Conservation (phyloP, 1,140 invertebrate species). For the Ips nitidus region DNA sequence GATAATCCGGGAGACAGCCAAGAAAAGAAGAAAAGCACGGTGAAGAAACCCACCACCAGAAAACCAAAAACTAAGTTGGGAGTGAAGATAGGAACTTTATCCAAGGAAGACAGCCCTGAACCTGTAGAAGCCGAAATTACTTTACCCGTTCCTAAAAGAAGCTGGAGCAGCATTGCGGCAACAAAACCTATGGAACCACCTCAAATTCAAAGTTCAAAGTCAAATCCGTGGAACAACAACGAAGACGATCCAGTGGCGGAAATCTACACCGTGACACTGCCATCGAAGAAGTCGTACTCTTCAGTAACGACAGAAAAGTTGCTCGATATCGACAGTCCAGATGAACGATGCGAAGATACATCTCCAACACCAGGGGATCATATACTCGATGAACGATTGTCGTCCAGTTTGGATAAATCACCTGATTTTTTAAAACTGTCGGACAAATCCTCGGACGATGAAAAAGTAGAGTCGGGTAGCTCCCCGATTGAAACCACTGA, state of each 20-base stretch:
- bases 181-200: conserved; percentile 30
- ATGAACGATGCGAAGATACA: conserved; percentile 20
- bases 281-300: conserved; percentile 30
- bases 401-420: conserved; percentile 3
- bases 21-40: conserved; percentile 19
- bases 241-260: conserved; percentile 32
- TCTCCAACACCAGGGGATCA: not conserved
- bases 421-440: conserved; percentile 40
- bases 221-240: conserved; percentile 19
- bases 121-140: conserved; percentile 28
- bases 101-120: conserved; percentile 35
- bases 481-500: conserved; percentile 49
- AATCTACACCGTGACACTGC: conserved; percentile 37
- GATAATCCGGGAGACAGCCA: conserved; percentile 39
- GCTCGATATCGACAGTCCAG: conserved; percentile 38
- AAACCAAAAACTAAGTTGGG: conserved; percentile 51
- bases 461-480: conserved; percentile 43
- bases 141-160: conserved; percentile 39
- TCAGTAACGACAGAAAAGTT: conserved; percentile 32
- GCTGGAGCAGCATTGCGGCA: conserved; percentile 45
- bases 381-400: not conserved
- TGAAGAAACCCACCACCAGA: conserved; percentile 20
- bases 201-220: conserved; percentile 7
- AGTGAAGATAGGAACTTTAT: conserved; percentile 43
- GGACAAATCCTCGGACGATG: conserved; percentile 49